Percentiles rank a stretch among this genome's conserved stretches.
These are phyloP conservation scores for Sternarchorhynchus goeldii DNA, from an alignment of 2,797 vertebrate genomes.

Conservation along the genomic window DNA sequence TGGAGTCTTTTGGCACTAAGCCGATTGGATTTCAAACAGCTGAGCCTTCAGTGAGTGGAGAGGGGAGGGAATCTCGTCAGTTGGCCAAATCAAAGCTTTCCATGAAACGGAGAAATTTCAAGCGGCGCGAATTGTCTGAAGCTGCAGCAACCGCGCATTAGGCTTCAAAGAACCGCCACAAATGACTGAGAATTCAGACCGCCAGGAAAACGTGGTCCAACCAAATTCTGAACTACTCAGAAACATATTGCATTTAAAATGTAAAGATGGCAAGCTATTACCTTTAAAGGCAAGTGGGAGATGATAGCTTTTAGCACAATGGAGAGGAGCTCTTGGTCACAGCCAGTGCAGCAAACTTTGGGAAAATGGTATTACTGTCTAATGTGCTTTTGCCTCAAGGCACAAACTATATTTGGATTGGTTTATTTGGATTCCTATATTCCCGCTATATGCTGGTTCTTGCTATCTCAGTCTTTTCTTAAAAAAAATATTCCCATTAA, in stretches of 20 bases:
- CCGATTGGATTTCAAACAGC: slow-evolving; percentile 23
- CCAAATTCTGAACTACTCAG: background rate
- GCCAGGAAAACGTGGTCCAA: background rate
- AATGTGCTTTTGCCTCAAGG: background rate
- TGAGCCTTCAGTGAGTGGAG: slow-evolving; percentile 3
- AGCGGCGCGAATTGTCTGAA: slow-evolving; percentile 3
- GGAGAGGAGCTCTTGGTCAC: background rate
- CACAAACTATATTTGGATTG: background rate
- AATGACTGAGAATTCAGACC: background rate
- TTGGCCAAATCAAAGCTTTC: slow-evolving; percentile 27
- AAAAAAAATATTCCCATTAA: no score
- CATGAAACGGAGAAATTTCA: slow-evolving; percentile 32
- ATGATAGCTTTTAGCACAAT: background rate
- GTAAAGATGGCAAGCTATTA: slow-evolving; percentile 10
- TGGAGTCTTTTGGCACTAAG: slow-evolving; percentile 18
- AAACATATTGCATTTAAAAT: slow-evolving; percentile 2
- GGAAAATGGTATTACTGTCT: slow-evolving; percentile 8
- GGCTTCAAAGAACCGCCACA: slow-evolving; percentile 21
- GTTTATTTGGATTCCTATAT: background rate
- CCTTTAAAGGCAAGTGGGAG: background rate
- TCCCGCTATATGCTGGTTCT: background rate
- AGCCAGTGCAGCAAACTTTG: background rate
- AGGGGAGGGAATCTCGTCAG: background rate
- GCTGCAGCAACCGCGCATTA: background rate
- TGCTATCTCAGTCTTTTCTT: no score